Conservation (phyloP, 2,797 vertebrate species). For the Pipistrellus pygmaeus region DNA sequence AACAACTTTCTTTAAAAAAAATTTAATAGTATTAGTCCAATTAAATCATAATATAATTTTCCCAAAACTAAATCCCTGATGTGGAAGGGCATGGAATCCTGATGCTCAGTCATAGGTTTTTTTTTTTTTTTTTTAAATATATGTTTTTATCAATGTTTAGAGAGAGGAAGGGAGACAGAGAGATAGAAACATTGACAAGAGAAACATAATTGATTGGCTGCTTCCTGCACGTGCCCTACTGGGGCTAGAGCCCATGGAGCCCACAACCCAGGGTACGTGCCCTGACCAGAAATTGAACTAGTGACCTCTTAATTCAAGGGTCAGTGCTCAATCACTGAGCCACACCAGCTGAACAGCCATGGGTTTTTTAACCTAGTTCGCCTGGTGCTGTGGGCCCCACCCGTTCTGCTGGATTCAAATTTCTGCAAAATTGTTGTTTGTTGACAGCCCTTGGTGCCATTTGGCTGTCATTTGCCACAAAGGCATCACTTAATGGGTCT, state of each 20-base stretch:
- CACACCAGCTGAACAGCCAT: no score
- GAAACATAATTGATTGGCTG: no score
- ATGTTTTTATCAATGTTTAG: no score
- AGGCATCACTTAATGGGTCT: not conserved
- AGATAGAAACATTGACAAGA: no score
- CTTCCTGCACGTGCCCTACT: no score
- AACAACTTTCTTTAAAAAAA: not conserved
- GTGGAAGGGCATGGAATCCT: fast-evolving
- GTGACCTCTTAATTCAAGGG: no score
- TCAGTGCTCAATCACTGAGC: no score
- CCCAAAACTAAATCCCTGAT: not conserved
- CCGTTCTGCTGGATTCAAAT: not conserved
- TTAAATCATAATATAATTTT: not conserved
- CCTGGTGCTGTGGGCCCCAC: not conserved
- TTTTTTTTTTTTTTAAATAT: no score
- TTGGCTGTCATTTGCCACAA: not conserved
- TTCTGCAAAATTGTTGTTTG: not conserved
- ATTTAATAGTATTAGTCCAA: not conserved
- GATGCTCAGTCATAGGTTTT: fast-evolving
- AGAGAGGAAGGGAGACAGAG: no score
- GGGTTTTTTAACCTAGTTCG: fast-evolving
- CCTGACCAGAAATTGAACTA: no score
- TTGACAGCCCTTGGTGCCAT: not conserved
- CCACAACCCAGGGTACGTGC: no score
- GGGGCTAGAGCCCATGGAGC: no score